A percentile compares a stretch with the other conserved stretches of the same genome.
Evolutionary conservation across 2,888 invertebrate genomes (phyloP).

Genomic region (Diadegma fenestrale): DNA sequence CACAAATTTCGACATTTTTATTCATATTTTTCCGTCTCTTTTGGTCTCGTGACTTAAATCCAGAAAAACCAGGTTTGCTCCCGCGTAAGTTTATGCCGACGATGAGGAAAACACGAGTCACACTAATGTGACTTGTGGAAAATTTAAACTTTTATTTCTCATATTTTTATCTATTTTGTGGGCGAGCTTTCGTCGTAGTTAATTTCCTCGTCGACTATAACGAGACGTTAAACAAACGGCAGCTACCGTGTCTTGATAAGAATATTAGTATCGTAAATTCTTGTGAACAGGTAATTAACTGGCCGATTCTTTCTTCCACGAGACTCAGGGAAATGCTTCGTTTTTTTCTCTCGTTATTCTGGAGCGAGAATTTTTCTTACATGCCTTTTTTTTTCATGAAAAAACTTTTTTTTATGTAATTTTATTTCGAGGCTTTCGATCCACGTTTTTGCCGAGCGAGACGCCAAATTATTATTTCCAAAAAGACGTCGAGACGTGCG

Average conservation of each 20-base stretch:
- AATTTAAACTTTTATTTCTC: constrained; percentile 9
- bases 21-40: no score
- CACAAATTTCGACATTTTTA: no score
- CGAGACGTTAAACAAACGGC: constrained; percentile 38
- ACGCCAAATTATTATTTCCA: background rate
- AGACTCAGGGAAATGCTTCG: background rate
- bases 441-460: background rate
- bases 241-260: constrained; percentile 38
- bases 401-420: background rate
- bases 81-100: background rate
- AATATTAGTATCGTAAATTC: constrained; percentile 37
- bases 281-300: constrained; percentile 7
- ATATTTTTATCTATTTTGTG: constrained; percentile 12
- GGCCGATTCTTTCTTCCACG: background rate
- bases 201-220: constrained; percentile 13
- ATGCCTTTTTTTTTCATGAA: background rate
- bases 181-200: constrained; percentile 15
- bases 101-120: background rate
- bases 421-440: background rate
- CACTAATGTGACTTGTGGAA: constrained; percentile 49
- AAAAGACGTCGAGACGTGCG: background rate
- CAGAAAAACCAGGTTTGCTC: background rate
- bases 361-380: background rate
- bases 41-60: background rate
- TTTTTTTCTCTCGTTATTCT: background rate